Evolutionary conservation across 1,140 invertebrate species (phyloP), one percentile per base, ranked within the genome.

Genomic region (Harlomillsia oculata): DNA sequence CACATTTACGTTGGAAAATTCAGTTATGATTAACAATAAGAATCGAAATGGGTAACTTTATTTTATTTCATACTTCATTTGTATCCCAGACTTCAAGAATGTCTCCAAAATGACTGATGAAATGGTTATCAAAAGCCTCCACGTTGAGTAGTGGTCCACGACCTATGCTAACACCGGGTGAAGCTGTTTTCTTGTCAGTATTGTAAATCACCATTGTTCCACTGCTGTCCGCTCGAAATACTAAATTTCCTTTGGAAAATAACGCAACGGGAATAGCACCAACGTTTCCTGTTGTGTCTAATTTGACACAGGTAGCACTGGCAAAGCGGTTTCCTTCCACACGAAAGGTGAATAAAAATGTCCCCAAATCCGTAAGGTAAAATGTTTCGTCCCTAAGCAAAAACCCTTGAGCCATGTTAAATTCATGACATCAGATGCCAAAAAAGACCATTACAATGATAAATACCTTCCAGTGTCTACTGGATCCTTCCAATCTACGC

Each of bases 161-260:
- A 1, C 63, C 63, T 43, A 65, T 39, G 32, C 26, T 49, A 36
- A 61, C 50, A 5, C 63, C 59, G 6, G 63, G 53, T 14, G 56
- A 60, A 29, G 63, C 63, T 11, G 63, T 62, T 50, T 65, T 65
- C 56, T 65, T 65, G 28, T 59, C 59, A 2, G 63, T 65, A 36
- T 65, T 60, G 52, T 65, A 65, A 23, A 61, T 62, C 8, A 65
- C 63, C 9, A 65, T 21, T 16, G 53, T 56, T 18, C 56, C 63
- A 30, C 32, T 56, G 20, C 59, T 61, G 41, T 65, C 63, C 2
- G 43, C 59, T 13, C 63, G 59, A 52, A 56, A 65, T 2, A 65
- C 59, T 18, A 65, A 39, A 41, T 45, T 55, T 13, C 53, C 59
- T 32, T 50, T 21, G 2, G 63, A 44, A 16, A 65, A 50, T 13